Conservation (phyloP, 2,888 invertebrate species). For the Pheosia tremula region DNA sequence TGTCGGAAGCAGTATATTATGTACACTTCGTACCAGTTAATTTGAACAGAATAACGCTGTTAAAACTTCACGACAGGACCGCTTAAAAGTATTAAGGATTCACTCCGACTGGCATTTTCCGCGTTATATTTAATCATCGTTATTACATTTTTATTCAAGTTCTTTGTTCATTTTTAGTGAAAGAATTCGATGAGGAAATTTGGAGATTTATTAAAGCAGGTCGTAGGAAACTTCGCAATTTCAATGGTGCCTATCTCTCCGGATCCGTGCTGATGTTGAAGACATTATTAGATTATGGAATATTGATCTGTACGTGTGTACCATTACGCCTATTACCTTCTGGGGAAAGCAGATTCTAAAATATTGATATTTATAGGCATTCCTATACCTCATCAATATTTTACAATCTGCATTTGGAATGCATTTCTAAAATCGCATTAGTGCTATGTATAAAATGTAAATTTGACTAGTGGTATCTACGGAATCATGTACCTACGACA, state of each 20-base stretch:
- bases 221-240: constrained; percentile 12
- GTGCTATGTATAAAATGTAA: no score
- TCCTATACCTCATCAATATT: no score
- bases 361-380: no score
- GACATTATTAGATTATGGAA: background rate
- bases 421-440: no score
- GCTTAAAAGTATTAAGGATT: constrained; percentile 42
- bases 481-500: no score
- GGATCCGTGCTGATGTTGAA: background rate
- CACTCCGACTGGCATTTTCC: constrained; percentile 28
- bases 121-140: constrained; percentile 40
- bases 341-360: no score
- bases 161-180: constrained; percentile 19
- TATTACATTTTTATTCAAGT: constrained; percentile 32
- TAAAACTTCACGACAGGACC: constrained; percentile 38
- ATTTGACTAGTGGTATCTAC: no score
- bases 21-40: constrained; percentile 22
- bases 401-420: no score
- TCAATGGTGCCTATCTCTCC: constrained; percentile 10
- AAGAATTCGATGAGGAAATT: constrained; percentile 20
- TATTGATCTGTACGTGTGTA: no score
- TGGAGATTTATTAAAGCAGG: constrained; percentile 16
- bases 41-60: constrained; percentile 43
- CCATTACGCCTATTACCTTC: no score
- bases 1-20: constrained; percentile 9